These are phyloP conservation scores for Sitta europaea DNA, from an alignment of 2,113 vertebrate species.

Conservation along the genomic window DNA sequence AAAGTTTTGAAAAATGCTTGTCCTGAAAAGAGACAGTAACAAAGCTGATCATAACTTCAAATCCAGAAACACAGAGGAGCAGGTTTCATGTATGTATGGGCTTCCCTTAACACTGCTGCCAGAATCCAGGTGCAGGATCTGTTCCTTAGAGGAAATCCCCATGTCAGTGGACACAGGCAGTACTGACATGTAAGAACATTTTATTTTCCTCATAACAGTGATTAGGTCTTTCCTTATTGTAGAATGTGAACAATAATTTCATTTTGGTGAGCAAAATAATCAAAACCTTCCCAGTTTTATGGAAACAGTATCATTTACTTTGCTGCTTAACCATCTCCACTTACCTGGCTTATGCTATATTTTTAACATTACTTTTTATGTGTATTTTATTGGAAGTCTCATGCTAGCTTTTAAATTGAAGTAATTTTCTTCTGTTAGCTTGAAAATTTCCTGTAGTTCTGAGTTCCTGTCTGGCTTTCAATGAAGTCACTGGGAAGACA, in stretches of 20 bases:
- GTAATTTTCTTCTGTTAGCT: conserved; percentile 27
- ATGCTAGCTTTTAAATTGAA: conserved; percentile 18
- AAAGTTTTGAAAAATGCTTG: background rate
- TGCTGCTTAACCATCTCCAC: background rate
- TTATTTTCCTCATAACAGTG: conserved; percentile 24
- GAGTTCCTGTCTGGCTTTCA: background rate
- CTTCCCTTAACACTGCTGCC: background rate
- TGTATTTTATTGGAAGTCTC: background rate
- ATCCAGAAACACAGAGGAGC: background rate
- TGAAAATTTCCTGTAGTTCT: conserved; percentile 28
- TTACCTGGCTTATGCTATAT: background rate
- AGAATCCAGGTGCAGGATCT: background rate
- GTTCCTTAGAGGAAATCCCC: background rate
- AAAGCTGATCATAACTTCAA: background rate
- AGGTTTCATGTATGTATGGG: background rate
- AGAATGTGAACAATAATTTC: background rate
- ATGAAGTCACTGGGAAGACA: background rate
- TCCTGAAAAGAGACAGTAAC: background rate
- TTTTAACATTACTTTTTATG: background rate
- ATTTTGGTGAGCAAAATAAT: conserved; percentile 4
- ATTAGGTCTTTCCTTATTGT: background rate
- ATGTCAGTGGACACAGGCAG: background rate
- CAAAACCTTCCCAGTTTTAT: background rate
- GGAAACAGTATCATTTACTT: background rate
- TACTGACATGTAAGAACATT: background rate